These are phyloP conservation scores for Porites evermanni DNA, from an alignment of 92 coral and sea anemone species.

Conservation along the genomic window DNA sequence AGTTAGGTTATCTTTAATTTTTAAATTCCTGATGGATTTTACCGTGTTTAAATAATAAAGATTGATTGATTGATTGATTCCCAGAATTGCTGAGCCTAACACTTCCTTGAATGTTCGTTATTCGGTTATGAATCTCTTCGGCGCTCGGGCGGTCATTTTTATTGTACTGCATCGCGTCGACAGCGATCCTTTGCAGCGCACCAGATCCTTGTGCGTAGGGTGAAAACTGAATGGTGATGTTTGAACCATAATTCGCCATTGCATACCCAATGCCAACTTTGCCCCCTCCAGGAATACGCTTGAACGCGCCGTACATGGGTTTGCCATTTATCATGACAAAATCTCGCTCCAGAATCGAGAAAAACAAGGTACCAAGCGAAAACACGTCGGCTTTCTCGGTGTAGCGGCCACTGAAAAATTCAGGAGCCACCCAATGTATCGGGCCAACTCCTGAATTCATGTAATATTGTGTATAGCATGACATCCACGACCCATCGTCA, in stretches of 20 bases:
- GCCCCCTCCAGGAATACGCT: background rate
- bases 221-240: background rate
- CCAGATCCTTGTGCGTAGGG: background rate
- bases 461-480: conserved; percentile 40
- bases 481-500: conserved; percentile 24
- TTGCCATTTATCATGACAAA: conserved; percentile 14
- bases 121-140: too few relatives aligned
- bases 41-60: too few relatives aligned
- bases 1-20: too few relatives aligned
- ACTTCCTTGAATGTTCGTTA: too few relatives aligned
- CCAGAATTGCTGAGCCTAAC: too few relatives aligned
- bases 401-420: conserved; percentile 54
- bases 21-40: too few relatives aligned
- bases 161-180: too few relatives aligned
- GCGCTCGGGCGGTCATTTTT: too few relatives aligned
- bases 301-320: background rate
- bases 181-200: background rate
- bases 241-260: background rate
- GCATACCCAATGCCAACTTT: background rate
- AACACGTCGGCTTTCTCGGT: conserved; percentile 77
- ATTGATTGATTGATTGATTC: too few relatives aligned
- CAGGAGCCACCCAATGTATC: conserved; percentile 78
- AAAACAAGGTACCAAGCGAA: conserved; percentile 75
- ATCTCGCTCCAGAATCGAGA: conserved; percentile 60
- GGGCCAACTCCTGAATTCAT: conserved; percentile 48